Percentiles rank a stretch among this genome's conserved stretches.
Evolutionary conservation across 2,888 invertebrate species (phyloP).

Genomic region (Polyploca ridens): DNA sequence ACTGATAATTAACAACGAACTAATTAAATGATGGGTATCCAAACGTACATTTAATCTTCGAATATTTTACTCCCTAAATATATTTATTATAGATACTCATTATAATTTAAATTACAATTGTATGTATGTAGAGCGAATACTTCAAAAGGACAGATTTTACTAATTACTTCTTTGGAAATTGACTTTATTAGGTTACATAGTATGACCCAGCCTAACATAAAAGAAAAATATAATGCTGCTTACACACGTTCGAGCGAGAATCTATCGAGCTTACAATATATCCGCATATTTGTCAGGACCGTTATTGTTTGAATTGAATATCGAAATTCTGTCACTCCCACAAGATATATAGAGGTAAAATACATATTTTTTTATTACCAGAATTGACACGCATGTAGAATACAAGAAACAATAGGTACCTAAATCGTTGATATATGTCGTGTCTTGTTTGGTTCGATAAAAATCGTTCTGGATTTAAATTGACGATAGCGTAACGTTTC

Average conservation of each 20-base stretch:
- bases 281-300: background rate
- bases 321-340: background rate
- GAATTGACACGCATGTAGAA: background rate
- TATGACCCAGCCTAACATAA: constrained; percentile 62
- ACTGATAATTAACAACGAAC: constrained; percentile 70
- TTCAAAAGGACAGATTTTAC: constrained; percentile 42
- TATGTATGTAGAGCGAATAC: constrained; percentile 76
- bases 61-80: constrained; percentile 60
- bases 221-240: constrained; percentile 25
- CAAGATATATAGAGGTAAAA: background rate
- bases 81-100: constrained; percentile 31
- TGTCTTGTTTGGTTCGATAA: background rate
- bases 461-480: background rate
- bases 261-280: background rate
- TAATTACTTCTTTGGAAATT: constrained; percentile 52
- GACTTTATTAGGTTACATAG: constrained; percentile 50
- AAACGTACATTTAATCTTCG: constrained; percentile 61
- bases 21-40: constrained; percentile 68
- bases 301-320: background rate
- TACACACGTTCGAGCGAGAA: constrained; percentile 16
- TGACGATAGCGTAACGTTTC: background rate
- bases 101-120: constrained; percentile 56
- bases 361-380: background rate
- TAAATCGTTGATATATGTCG: background rate
- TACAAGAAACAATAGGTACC: background rate